Evolutionary conservation across 2,113 vertebrate species (phyloP).

Genomic region (Naja naja): DNA sequence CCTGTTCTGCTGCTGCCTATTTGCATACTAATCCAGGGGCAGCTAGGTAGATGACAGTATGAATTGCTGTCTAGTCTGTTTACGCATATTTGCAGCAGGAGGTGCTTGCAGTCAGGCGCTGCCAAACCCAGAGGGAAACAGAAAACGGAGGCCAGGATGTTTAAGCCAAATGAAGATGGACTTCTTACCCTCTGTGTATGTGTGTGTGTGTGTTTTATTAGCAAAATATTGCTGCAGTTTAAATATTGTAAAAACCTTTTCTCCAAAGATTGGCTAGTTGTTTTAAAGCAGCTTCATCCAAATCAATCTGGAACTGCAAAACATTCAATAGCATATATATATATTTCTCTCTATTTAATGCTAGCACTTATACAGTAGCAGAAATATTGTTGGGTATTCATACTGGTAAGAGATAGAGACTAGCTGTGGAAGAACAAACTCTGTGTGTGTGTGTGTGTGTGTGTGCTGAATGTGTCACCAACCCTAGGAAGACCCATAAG

Average conservation of each 20-base stretch:
- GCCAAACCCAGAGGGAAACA: conserved; percentile 43
- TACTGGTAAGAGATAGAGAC: not conserved
- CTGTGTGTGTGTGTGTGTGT: not conserved
- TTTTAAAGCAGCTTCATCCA: not conserved
- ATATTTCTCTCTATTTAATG: not conserved
- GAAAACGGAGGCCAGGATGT: conserved; percentile 15
- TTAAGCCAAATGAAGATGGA: conserved; percentile 24
- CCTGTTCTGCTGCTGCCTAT: conserved; percentile 52
- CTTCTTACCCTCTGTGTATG: conserved; percentile 27
- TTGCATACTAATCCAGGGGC: conserved; percentile 52
- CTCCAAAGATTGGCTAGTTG: not conserved
- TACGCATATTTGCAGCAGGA: conserved; percentile 50
- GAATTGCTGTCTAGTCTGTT: conserved; percentile 47
- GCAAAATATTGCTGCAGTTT: not conserved
- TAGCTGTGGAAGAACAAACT: not conserved
- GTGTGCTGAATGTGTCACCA: not conserved
- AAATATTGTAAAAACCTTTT: not conserved
- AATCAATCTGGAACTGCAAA: not conserved
- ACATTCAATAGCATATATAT: not conserved
- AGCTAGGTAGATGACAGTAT: conserved; percentile 53
- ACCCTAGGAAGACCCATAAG: not conserved
- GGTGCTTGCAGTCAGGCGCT: conserved; percentile 60
- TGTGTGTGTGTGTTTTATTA: not conserved
- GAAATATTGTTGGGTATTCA: not conserved
- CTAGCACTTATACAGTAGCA: not conserved